A percentile compares a stretch with the other conserved stretches of the same genome.
phyloP scores from a whole-genome alignment of 2,888 invertebrate genomes.

The Metopia argyrocephala region DNA sequence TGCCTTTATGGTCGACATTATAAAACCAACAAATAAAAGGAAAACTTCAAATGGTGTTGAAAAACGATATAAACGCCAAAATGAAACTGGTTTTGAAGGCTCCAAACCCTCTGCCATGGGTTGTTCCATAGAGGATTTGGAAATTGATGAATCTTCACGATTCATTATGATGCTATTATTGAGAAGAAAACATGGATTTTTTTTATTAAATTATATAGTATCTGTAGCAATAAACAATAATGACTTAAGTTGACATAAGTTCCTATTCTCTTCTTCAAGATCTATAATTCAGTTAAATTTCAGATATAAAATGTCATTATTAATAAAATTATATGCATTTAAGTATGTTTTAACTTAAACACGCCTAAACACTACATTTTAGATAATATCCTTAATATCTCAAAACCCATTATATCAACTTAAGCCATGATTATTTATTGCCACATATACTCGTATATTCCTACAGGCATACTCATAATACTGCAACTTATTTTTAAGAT shows the following conservation, averaged over 20 bases:
- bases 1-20: slow-evolving; percentile 82
- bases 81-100: slow-evolving; percentile 70
- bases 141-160: slow-evolving; percentile 70
- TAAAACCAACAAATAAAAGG: slow-evolving; percentile 80
- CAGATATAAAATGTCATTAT: too few relatives aligned
- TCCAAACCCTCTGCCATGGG: slow-evolving; percentile 71
- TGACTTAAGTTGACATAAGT: too few relatives aligned
- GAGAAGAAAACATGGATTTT: neutral
- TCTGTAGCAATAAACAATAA: too few relatives aligned
- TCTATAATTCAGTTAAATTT: too few relatives aligned
- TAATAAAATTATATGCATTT: too few relatives aligned
- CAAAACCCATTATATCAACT: neutral
- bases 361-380: too few relatives aligned
- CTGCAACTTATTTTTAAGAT: too few relatives aligned
- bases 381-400: too few relatives aligned
- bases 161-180: slow-evolving; percentile 67
- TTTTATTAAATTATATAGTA: neutral
- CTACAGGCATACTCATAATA: too few relatives aligned
- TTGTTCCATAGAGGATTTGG: slow-evolving; percentile 69
- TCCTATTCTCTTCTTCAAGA: too few relatives aligned
- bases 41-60: slow-evolving; percentile 82
- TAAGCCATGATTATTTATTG: neutral
- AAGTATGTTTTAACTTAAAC: too few relatives aligned
- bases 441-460: too few relatives aligned
- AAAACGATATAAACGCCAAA: slow-evolving; percentile 79